Base-by-base conservation (phyloP, 2,888 invertebrate genomes). In the Disparrhopalites patrizii region DNA sequence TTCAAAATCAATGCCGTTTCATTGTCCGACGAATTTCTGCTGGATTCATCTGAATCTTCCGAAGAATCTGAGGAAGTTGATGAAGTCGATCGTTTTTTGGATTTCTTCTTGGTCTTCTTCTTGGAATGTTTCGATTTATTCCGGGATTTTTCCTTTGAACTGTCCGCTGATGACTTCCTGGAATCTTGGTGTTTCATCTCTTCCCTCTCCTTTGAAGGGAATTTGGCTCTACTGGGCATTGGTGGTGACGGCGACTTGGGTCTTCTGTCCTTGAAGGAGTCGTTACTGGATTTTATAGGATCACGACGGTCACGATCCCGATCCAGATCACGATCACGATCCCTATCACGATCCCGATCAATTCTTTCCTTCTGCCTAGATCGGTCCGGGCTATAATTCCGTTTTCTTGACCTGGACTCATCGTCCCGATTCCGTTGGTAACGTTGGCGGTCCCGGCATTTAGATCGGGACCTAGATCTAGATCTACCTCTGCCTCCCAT, bases 1-100 rank as follows among this genome's bases (percentile, higher is more conserved):
- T 87, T 84, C 77, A 89, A 84, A 70, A 93, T 77, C 27, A 92
- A 77, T 76, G 87, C 86, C 0, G 87, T 77, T 13, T 86, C 86
- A 70, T 83, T 81, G 36, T 36, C 36, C 7, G 8, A 18, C n/a
- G 15, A 15, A 4, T 15, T 18, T 4, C n/a, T 18, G n/a, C 20
- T 15, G 4, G 43, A 43, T 55, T 83, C 81, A 4, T 83, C 83
- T 25, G 83, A 82, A 1, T 71, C 70, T 36, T 76, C 74, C 15
- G 73, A 70, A 3, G 67, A 62, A 7, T 31, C 67, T 31, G 63
- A 62, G 1, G 61, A 55, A 1, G 60, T 31, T 0, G 69, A 66
- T 0, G 67, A 62, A 2, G 56, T 54, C 15, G 47, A 15, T 27
- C 38, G 40, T 1, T 36, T 23, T 38, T 27, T 56, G 2, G 20